Percentiles rank a stretch among this genome's conserved stretches.
Conservation (phyloP, 2,113 vertebrate genomes). For the Microtus montanus region DNA sequence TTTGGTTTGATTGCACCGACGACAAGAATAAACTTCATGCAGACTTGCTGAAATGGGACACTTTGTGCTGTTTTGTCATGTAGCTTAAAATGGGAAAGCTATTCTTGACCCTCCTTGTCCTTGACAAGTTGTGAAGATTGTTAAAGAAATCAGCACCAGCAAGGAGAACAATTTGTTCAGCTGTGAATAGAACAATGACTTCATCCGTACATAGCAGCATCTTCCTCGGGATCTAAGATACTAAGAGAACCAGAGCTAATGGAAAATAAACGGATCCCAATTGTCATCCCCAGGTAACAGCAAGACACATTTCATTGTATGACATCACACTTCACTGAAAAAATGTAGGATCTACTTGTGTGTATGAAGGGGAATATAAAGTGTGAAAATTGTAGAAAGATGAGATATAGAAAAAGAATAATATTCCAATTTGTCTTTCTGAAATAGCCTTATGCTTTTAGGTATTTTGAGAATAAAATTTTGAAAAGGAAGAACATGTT, state of each 20-base stretch:
- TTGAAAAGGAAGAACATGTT: neutral
- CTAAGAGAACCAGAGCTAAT: neutral
- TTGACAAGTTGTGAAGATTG: conserved; percentile 78
- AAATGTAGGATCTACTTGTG: neutral
- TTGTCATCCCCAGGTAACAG: neutral
- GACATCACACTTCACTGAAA: neutral
- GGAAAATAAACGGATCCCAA: neutral
- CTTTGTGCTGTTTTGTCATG: conserved; percentile 83
- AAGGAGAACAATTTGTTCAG: conserved; percentile 60
- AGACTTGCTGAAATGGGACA: conserved; percentile 86
- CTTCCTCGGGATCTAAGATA: neutral
- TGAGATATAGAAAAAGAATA: neutral
- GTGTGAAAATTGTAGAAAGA: neutral
- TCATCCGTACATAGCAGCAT: neutral
- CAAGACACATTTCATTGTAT: neutral
- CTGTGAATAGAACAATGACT: conserved; percentile 57
- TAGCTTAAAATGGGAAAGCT: conserved; percentile 76
- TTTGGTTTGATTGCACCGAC: conserved; percentile 85
- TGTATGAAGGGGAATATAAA: neutral
- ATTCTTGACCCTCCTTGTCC: conserved; percentile 79
- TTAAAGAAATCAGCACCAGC: conserved; percentile 55
- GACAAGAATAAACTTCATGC: conserved; percentile 85
- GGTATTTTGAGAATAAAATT: neutral
- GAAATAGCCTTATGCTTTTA: neutral
- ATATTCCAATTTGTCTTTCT: neutral